Evolutionary conservation across 2,888 invertebrate genomes (phyloP).

Genomic region (Syrista parreyssii): DNA sequence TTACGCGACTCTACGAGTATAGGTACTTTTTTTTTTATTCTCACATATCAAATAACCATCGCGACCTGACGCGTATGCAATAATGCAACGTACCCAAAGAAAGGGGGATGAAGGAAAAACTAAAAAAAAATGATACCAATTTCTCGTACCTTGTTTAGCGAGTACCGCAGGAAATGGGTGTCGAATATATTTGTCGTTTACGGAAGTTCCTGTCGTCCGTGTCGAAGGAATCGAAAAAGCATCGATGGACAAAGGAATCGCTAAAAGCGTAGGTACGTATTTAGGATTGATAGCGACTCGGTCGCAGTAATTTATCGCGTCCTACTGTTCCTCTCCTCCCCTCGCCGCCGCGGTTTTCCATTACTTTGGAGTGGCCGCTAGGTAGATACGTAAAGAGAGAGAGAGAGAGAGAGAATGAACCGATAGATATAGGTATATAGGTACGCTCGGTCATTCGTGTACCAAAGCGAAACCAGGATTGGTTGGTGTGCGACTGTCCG

Average conservation of each 20-base stretch:
- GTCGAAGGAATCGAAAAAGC: slow-evolving; percentile 10
- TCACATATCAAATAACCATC: not conserved
- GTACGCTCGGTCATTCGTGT: slow-evolving; percentile 36
- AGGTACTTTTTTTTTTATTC: not conserved
- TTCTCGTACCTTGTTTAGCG: not conserved
- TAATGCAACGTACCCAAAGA: too few species aligned
- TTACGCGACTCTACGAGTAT: not conserved
- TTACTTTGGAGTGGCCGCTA: slow-evolving; percentile 47
- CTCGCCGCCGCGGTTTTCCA: slow-evolving; percentile 44
- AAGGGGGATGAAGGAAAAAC: too few species aligned
- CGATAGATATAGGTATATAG: slow-evolving; percentile 3
- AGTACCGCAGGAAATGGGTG: not conserved
- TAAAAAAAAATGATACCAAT: not conserved
- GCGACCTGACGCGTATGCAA: not conserved
- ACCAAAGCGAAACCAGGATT: slow-evolving; percentile 47
- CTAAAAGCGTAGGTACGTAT: slow-evolving; percentile 44
- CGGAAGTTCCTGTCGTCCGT: not conserved
- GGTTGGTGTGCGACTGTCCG: not conserved
- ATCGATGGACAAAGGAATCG: slow-evolving; percentile 37
- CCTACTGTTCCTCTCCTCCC: slow-evolving; percentile 18
- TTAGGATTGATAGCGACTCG: slow-evolving; percentile 46
- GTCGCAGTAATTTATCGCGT: slow-evolving; percentile 51
- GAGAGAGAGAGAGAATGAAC: too few species aligned
- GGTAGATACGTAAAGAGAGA: not conserved
- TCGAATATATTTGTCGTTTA: not conserved